Evolutionary conservation across 2,797 vertebrate genomes (phyloP).

Genomic region (Pelobates cultripes): DNA sequence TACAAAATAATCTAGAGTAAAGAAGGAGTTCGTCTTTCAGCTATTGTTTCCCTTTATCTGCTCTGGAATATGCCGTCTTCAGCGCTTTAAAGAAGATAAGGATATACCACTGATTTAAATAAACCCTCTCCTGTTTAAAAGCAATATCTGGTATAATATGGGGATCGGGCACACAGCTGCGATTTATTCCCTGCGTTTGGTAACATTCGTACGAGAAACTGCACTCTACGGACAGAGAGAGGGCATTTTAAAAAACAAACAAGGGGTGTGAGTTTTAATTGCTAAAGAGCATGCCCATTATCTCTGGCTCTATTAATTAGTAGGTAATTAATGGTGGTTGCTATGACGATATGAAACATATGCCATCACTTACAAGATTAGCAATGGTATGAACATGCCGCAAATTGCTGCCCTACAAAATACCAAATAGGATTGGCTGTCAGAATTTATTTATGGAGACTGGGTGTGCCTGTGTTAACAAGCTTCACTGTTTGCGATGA

Average conservation of each 20-base stretch:
- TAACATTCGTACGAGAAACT: neutral
- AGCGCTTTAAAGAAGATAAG: neutral
- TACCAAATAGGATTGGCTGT: neutral
- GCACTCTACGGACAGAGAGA: neutral
- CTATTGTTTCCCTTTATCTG: neutral
- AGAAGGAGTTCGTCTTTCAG: neutral
- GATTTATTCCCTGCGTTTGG: neutral
- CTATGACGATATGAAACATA: constrained; percentile 31
- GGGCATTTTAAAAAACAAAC: neutral
- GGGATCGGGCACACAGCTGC: neutral
- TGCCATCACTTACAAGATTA: constrained; percentile 12
- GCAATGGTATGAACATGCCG: constrained; percentile 1
- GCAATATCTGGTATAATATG: neutral
- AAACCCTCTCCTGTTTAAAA: neutral
- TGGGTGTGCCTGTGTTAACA: neutral
- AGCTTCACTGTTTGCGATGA: neutral
- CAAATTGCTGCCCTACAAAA: constrained; percentile 5
- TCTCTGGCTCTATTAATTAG: constrained; percentile 45
- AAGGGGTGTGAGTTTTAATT: constrained; percentile 29
- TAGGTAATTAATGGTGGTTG: constrained; percentile 31
- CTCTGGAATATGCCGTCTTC: neutral
- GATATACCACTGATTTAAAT: neutral
- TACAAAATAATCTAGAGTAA: neutral
- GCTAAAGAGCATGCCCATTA: constrained; percentile 28
- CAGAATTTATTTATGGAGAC: neutral